These are phyloP conservation scores for Unio delphinus DNA, from an alignment of 2,888 invertebrate genomes.

Conservation along the genomic window DNA sequence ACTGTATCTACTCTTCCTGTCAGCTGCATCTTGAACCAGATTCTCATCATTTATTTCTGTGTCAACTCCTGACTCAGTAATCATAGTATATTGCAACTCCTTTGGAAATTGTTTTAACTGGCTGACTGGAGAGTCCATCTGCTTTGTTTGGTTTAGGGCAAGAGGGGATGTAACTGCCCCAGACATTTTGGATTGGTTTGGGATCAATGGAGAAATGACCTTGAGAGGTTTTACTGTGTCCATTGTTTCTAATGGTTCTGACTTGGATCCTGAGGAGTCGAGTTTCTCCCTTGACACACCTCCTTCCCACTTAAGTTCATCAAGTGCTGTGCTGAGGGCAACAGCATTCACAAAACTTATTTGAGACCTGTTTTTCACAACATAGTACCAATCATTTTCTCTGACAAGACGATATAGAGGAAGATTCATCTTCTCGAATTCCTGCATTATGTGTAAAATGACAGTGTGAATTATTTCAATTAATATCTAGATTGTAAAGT, in stretches of 20 bases:
- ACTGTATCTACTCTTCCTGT: too few relatives aligned
- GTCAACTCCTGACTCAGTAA: too few relatives aligned
- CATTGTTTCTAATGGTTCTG: conserved; percentile 17
- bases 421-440: conserved; percentile 76
- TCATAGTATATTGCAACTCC: too few relatives aligned
- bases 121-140: not conserved
- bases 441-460: conserved; percentile 65
- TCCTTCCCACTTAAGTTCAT: conserved; percentile 20
- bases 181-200: not conserved
- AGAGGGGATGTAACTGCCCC: not conserved
- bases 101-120: too few relatives aligned
- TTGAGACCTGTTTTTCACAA: conserved; percentile 68
- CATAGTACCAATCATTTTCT: conserved; percentile 77
- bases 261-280: conserved; percentile 12
- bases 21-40: too few relatives aligned
- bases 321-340: conserved; percentile 52
- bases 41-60: too few relatives aligned
- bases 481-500: too few relatives aligned
- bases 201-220: conserved; percentile 20
- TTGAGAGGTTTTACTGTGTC: conserved; percentile 12
- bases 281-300: conserved; percentile 9
- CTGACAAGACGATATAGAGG: conserved; percentile 77
- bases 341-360: conserved; percentile 41
- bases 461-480: not conserved
- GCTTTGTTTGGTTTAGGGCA: not conserved